Evolutionary conservation across 2,888 invertebrate species (phyloP), one percentile per base, ranked within the genome.

Genomic region (Muscina levida): DNA sequence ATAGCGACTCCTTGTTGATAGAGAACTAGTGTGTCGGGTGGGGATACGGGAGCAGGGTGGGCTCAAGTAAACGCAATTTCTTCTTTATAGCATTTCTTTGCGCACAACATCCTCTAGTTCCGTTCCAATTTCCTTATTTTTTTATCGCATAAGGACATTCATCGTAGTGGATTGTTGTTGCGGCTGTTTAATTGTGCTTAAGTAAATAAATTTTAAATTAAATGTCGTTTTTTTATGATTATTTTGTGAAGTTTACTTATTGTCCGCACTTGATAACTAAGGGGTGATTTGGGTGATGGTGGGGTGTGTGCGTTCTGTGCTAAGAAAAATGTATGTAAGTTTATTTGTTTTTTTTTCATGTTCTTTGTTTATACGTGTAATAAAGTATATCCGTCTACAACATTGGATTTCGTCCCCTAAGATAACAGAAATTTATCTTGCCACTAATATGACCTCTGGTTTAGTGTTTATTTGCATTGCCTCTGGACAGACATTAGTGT

Each of bases 181-280:
- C 75, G 74, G 77, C 42, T 46, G 81, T 74, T 77, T 81, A 81
- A 81, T 81, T 81, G 81, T 57, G 67, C 77, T 81, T 81, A 77
- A 75, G 62, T 81, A 81, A 81, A 81, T 77, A 80, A 74, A 77
- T 79, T 71, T 82, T 82, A 75, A 83, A 62, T 80, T 83, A 80
- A 83, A 79, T 83, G 79, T 84, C 82, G 70, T 68, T 76, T 51
- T 57, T 70, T 76, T 59, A 42, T 83, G 90, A 89, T 66, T 91
- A 96, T 97, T 93, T 85, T 96, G 95, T 90, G 97, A 98, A 62
- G 97, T 98, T 84, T 98, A 98, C 91, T 98, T 59, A 68, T 68
- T 77, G 80, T 46, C 59, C 77, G 57, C 71, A 70, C 70, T 80
- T 80, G 76, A 81, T 67, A 77, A 77, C 71, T 42, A 66, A 44